phyloP scores from a whole-genome alignment of 2,888 invertebrate genomes.

The Bugulina stolonifera region DNA sequence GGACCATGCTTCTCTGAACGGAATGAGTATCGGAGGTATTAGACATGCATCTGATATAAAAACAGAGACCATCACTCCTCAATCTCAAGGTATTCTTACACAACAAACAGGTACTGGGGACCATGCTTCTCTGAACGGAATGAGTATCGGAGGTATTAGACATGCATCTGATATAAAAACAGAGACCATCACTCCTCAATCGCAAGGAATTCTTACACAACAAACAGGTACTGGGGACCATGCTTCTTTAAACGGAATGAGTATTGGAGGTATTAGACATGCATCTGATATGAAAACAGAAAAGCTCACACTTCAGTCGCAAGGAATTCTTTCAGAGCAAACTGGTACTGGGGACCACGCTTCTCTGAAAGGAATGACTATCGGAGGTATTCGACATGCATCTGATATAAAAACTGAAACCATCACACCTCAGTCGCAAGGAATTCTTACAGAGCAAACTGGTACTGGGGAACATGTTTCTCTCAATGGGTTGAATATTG shows the following conservation, averaged over 20 bases:
- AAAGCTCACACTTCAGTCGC: background rate
- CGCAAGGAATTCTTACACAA: background rate
- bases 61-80: background rate
- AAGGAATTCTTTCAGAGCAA: background rate
- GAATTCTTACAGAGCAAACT: background rate
- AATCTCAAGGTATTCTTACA: background rate
- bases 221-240: background rate
- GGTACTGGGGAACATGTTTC: background rate
- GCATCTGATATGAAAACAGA: background rate
- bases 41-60: background rate
- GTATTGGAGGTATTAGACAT: background rate
- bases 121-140: background rate
- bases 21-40: conserved; percentile 37
- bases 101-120: conserved; percentile 26
- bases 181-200: background rate
- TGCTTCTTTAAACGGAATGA: background rate
- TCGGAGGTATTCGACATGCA: background rate
- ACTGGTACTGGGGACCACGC: conserved; percentile 16
- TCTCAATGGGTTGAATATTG: conserved; percentile 9
- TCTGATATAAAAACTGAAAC: background rate
- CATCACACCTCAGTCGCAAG: background rate
- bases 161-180: background rate
- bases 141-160: background rate
- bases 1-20: conserved; percentile 29
- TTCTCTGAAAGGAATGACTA: conserved; percentile 9